Evolutionary conservation across 2,888 invertebrate genomes (phyloP).

Genomic region (Conistra vaccinii): DNA sequence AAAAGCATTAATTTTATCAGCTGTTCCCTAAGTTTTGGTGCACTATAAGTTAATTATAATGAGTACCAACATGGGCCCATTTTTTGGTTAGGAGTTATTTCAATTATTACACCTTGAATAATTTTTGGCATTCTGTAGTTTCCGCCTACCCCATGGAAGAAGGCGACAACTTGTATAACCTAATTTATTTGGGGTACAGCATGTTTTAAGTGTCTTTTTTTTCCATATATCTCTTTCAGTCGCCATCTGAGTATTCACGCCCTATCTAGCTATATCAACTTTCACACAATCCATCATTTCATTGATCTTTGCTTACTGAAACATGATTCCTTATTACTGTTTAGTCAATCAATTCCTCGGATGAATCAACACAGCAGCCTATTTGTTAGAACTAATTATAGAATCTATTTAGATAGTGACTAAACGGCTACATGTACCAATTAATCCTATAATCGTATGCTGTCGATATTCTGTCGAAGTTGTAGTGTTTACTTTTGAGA

Average conservation of each 20-base stretch:
- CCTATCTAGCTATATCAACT: not conserved
- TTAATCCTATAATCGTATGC: conserved; percentile 39
- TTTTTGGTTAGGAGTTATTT: too few relatives aligned
- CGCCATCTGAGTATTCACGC: not conserved
- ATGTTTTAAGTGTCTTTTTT: too few relatives aligned
- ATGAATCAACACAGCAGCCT: conserved; percentile 17
- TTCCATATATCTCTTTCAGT: not conserved
- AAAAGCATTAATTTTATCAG: too few relatives aligned
- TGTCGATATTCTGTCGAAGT: conserved; percentile 38
- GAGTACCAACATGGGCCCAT: too few relatives aligned
- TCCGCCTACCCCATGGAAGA: too few relatives aligned
- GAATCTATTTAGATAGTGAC: conserved; percentile 31
- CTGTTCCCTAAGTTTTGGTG: not conserved
- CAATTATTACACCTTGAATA: too few relatives aligned
- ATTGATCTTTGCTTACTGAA: not conserved
- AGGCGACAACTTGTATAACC: too few relatives aligned
- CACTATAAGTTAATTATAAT: too few relatives aligned
- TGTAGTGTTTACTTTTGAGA: conserved; percentile 17
- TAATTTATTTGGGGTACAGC: too few relatives aligned
- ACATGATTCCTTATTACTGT: not conserved
- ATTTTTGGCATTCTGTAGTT: too few relatives aligned
- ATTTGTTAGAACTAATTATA: conserved; percentile 27
- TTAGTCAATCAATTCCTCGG: not conserved
- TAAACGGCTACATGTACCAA: conserved; percentile 30
- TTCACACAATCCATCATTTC: not conserved